Percentiles rank a stretch among this genome's conserved stretches.
Conservation (phyloP, 2,113 vertebrate species). For the Grallaria varia region DNA sequence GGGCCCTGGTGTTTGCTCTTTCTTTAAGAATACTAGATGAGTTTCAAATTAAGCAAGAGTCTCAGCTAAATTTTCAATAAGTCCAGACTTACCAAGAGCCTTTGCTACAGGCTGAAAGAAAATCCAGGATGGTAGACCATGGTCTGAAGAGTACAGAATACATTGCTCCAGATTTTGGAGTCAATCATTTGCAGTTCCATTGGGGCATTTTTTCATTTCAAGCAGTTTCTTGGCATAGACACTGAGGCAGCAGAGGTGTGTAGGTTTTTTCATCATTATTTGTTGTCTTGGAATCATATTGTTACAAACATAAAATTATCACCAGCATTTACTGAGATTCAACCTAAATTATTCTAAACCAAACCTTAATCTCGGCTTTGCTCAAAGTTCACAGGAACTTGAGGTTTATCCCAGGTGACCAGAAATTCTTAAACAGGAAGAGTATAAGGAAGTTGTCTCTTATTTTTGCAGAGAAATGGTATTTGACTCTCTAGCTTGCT, state of each 20-base stretch:
- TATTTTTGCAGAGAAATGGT: neutral
- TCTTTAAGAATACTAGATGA: neutral
- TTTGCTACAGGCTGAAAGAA: neutral
- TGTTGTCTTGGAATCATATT: neutral
- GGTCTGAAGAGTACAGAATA: neutral
- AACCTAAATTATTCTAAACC: neutral
- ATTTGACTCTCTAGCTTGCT: conserved; percentile 24
- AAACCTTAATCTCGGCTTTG: neutral
- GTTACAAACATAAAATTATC: neutral
- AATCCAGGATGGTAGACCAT: neutral
- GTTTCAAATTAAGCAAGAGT: neutral
- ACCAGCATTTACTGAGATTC: neutral
- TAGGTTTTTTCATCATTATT: neutral
- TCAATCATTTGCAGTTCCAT: neutral
- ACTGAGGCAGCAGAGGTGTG: neutral
- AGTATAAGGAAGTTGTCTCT: neutral
- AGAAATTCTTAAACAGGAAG: neutral
- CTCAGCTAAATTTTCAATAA: neutral
- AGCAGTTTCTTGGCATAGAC: neutral
- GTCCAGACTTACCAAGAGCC: neutral
- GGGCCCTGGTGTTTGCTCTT: neutral
- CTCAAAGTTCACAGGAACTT: neutral
- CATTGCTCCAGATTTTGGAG: neutral
- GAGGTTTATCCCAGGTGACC: neutral
- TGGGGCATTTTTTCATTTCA: neutral